Evolutionary conservation across 2,888 invertebrate genomes (phyloP).

Genomic region (Leptura quadrifasciata): DNA sequence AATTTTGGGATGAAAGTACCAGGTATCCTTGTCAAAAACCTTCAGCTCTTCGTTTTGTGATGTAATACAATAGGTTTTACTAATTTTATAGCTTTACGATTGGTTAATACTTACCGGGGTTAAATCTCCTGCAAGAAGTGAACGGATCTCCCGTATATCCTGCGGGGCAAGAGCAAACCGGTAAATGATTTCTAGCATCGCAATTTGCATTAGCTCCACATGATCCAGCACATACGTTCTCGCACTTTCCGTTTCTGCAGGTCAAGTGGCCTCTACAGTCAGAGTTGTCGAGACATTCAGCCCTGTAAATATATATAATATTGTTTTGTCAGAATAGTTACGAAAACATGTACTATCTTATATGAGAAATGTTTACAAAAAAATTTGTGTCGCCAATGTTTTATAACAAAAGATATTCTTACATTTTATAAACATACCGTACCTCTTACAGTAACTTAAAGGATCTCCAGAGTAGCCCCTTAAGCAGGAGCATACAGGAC

Average conservation of each 20-base stretch:
- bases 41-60: no score
- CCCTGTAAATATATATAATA: constrained; percentile 50
- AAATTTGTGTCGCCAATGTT: background rate
- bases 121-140: constrained; percentile 81
- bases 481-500: constrained; percentile 88
- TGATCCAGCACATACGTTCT: constrained; percentile 85
- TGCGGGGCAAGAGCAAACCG: constrained; percentile 86
- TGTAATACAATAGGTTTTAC: no score
- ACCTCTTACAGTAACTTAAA: constrained; percentile 80
- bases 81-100: no score
- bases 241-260: constrained; percentile 86
- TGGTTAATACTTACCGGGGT: constrained; percentile 78
- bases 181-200: constrained; percentile 85
- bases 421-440: constrained; percentile 3
- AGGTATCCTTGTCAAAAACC: no score
- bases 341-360: background rate
- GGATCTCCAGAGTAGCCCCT: constrained; percentile 89
- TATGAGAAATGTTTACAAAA: background rate
- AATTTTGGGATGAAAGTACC: no score
- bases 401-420: background rate
- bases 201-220: constrained; percentile 88
- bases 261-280: constrained; percentile 85
- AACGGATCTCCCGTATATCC: constrained; percentile 89
- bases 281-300: constrained; percentile 78
- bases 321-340: background rate